Percentiles rank a stretch among this genome's conserved stretches.
phyloP scores from a whole-genome alignment of 2,888 invertebrate species.

The Ariolimax columbianus region DNA sequence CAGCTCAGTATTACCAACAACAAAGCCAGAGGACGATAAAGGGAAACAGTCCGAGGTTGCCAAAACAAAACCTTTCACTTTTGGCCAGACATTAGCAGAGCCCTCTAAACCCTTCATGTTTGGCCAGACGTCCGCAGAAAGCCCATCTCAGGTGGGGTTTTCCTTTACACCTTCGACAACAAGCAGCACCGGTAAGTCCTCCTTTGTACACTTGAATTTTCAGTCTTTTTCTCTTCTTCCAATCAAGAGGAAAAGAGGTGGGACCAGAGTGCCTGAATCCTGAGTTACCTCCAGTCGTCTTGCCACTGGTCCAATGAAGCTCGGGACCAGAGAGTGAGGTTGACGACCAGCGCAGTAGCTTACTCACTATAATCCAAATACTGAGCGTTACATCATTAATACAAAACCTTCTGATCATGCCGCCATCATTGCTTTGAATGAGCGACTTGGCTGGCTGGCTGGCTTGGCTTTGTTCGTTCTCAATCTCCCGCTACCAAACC shows the following conservation, averaged over 20 bases:
- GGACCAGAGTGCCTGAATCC: no score
- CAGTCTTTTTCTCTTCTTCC: no score
- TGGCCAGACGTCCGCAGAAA: not conserved
- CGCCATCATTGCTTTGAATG: no score
- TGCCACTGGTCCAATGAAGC: no score
- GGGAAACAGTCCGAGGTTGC: not conserved
- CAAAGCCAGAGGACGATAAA: not conserved
- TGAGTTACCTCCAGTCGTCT: no score
- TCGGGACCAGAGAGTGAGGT: no score
- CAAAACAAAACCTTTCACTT: not conserved
- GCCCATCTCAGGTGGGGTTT: conserved; percentile 14
- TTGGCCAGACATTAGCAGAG: conserved; percentile 22
- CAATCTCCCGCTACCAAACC: no score
- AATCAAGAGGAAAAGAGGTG: no score
- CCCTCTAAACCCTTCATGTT: not conserved
- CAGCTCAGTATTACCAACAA: not conserved
- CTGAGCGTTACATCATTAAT: not conserved
- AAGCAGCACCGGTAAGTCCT: conserved; percentile 26
- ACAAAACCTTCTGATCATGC: not conserved
- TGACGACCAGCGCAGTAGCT: no score
- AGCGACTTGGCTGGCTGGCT: no score
- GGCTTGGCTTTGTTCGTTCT: no score
- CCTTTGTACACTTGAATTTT: not conserved
- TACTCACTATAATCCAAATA: no score
- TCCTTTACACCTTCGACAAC: not conserved